Percentiles rank a stretch among this genome's conserved stretches.
phyloP scores from a whole-genome alignment of 2,113 vertebrate genomes.

The Peromyscus californicus region DNA sequence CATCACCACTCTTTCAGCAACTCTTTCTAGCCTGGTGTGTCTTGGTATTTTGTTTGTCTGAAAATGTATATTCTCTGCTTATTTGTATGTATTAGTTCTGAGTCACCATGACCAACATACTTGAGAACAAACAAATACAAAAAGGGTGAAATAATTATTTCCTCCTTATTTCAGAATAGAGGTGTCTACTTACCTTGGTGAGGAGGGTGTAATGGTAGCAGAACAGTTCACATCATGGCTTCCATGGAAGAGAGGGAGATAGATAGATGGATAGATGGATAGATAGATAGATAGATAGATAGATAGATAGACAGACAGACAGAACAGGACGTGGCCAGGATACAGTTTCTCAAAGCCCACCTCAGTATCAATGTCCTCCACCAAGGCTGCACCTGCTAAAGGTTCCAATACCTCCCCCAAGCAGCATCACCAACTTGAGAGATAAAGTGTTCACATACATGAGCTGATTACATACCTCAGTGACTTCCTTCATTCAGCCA shows the following conservation, averaged over 20 bases:
- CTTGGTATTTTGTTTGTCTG: not conserved
- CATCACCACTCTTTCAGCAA: not conserved
- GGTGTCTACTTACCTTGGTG: not conserved
- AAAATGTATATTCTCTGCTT: not conserved
- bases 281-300: too few species aligned
- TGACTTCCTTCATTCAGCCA: not conserved
- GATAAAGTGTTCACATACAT: not conserved
- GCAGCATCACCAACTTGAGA: not conserved
- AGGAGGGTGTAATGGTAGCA: not conserved
- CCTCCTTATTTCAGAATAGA: not conserved
- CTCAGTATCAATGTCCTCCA: not conserved
- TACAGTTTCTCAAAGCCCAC: not conserved
- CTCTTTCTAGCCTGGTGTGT: not conserved
- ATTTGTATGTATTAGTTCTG: not conserved
- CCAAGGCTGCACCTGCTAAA: not conserved
- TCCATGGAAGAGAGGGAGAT: fast-evolving
- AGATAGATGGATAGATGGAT: not conserved
- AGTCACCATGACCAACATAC: not conserved
- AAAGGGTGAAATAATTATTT: not conserved
- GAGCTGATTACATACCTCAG: not conserved
- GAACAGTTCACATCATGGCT: not conserved
- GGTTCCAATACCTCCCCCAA: not conserved
- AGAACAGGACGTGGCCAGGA: not conserved
- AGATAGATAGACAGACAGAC: too few species aligned
- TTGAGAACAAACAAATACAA: too few species aligned